Percentiles rank a stretch among this genome's conserved stretches.
Conservation (phyloP, 1,140 invertebrate species). For the Drosophila grimshawi region DNA sequence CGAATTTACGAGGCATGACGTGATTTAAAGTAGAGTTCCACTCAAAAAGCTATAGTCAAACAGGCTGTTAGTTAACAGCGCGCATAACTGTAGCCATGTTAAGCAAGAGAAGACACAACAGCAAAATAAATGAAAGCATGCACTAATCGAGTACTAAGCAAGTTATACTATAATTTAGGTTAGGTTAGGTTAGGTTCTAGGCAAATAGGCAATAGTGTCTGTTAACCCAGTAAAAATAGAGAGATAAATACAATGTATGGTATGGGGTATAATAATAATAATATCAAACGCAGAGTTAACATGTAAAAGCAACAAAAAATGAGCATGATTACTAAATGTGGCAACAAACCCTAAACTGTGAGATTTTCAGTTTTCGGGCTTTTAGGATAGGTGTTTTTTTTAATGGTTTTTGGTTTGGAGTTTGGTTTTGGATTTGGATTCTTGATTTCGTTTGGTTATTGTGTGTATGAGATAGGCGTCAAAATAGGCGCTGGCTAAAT, state of each 20-base stretch:
- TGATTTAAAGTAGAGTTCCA: conserved; percentile 27
- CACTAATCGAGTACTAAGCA: conserved; percentile 31
- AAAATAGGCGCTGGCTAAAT: conserved; percentile 54
- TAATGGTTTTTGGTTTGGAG: conserved; percentile 35
- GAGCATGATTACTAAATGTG: conserved; percentile 50
- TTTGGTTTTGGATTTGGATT: conserved; percentile 42
- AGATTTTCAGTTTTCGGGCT: conserved; percentile 33
- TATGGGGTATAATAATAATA: conserved; percentile 10
- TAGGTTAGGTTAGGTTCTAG: conserved; percentile 27
- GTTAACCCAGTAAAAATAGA: conserved; percentile 10
- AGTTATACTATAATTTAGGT: conserved; percentile 12
- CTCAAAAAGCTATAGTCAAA: background rate
- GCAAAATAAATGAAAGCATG: conserved; percentile 34
- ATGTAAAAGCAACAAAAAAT: conserved; percentile 65
- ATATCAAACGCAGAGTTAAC: conserved; percentile 60
- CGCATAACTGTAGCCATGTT: conserved; percentile 8
- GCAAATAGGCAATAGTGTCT: conserved; percentile 6
- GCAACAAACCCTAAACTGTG: conserved; percentile 28
- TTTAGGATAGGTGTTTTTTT: conserved; percentile 15
- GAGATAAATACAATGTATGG: conserved; percentile 32
- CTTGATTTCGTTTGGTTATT: conserved; percentile 70
- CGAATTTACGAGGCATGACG: conserved; percentile 24
- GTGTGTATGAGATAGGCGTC: conserved; percentile 57
- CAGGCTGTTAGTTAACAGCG: conserved; percentile 23
- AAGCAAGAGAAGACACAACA: conserved; percentile 16